Evolutionary conservation across 2,888 invertebrate genomes (phyloP), one percentile per base, ranked within the genome.

Genomic region (Drosophila parthenogenetica): DNA sequence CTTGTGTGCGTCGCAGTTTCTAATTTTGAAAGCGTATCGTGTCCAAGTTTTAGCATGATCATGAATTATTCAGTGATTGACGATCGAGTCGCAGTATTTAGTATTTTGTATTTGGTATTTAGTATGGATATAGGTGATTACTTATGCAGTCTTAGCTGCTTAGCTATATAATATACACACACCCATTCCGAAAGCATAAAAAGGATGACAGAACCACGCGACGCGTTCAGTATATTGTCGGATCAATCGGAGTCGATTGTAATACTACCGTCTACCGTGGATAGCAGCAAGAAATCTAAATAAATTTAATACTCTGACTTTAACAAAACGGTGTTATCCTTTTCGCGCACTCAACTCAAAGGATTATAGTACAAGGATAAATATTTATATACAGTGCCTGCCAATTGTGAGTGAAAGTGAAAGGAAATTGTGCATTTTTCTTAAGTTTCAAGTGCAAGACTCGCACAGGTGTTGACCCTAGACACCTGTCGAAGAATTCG

Each of bases 161-260:
- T 43, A 48, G 46, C 48, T 16, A 11, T 45, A 43, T 13, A 45
- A 45, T 29, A 29, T 29, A 29, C 29, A 8, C 39, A 32, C 22
- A 22, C 22, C 50, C 25, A 11, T 51, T 35, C 35, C 57, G 53
- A 78, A 53, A 73, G 63, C 71, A 87, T 85, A 89, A 75, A 85
- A 89, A 68, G 69, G 77, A 62, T 71, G 51, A 19, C 43, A 29
- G 57, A 25, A 57, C 48, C 67, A 51, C 71, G 69, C 69, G 71
- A 40, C 77, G 70, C 82, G 82, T 89, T 85, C 82, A 85, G 89
- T 85, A 71, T 72, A 72, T 66, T 59, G 77, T 69, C 74, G 86
- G 75, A 72, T 77, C 64, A 70, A 59, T 83, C 84, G 72, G 46
- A 69, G 57, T 39, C 62, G 40, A 82, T 83, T 73, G 7, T 48